phyloP scores from a whole-genome alignment of 2,888 invertebrate genomes.

The Meliscaeva auricollis region DNA sequence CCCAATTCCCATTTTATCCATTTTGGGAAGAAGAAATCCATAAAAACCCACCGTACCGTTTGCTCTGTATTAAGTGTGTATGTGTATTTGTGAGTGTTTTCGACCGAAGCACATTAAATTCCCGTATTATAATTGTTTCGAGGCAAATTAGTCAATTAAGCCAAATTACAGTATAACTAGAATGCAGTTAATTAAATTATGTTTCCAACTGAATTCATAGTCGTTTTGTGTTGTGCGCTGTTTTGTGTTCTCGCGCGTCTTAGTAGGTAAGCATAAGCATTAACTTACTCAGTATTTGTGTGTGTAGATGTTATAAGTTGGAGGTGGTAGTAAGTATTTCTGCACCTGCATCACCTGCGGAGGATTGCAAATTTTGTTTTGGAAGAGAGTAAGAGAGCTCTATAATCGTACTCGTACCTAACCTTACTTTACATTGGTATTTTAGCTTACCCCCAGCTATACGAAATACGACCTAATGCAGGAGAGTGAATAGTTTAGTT shows the following conservation, averaged over 20 bases:
- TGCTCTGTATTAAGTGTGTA: too few relatives aligned
- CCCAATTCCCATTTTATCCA: not conserved
- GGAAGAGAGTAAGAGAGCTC: not conserved
- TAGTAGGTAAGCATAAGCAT: not conserved
- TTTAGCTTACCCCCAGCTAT: not conserved
- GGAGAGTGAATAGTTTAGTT: constrained; percentile 22
- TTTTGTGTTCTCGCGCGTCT: constrained; percentile 22
- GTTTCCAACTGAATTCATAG: constrained; percentile 45
- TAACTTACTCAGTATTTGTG: not conserved
- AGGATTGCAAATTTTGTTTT: not conserved
- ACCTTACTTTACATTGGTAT: not conserved
- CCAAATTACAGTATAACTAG: constrained; percentile 68
- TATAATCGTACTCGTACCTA: too few relatives aligned
- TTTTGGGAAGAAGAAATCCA: not conserved
- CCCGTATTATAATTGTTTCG: constrained; percentile 60
- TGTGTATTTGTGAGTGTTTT: not conserved
- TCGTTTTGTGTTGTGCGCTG: constrained; percentile 3
- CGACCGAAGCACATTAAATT: constrained; percentile 39
- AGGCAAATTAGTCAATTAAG: constrained; percentile 73
- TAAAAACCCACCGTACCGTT: not conserved
- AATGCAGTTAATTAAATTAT: constrained; percentile 72
- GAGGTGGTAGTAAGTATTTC: not conserved
- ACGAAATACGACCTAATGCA: not conserved
- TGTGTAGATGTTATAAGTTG: not conserved
- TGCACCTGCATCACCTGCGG: not conserved